phyloP scores from a whole-genome alignment of 2,888 invertebrate genomes.

The Melinaea marsaeus region DNA sequence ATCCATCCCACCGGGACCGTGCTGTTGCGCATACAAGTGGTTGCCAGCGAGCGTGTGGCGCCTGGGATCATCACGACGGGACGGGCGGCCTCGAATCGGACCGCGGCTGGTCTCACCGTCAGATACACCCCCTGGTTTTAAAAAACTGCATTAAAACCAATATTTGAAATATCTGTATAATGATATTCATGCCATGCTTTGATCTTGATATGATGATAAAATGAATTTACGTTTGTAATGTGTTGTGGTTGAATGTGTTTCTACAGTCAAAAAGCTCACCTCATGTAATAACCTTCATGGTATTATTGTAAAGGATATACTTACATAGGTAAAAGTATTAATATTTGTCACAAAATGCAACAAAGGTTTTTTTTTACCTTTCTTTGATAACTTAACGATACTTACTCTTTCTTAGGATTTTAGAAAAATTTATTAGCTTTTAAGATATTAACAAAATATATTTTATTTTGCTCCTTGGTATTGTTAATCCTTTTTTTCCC shows the following conservation, averaged over 20 bases:
- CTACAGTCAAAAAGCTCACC: constrained; percentile 1
- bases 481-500: too few relatives aligned
- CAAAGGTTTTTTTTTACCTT: too few relatives aligned
- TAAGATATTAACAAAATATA: too few relatives aligned
- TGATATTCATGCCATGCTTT: background rate
- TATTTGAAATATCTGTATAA: background rate
- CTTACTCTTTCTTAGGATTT: too few relatives aligned
- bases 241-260: background rate
- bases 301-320: background rate
- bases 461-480: too few relatives aligned
- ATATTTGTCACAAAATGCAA: too few relatives aligned
- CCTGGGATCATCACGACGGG: constrained; percentile 87
- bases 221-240: background rate
- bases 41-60: constrained; percentile 90
- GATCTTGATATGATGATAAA: too few relatives aligned
- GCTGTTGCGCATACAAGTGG: constrained; percentile 81
- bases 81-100: constrained; percentile 66
- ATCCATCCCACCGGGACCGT: constrained; percentile 83
- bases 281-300: background rate
- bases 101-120: constrained; percentile 75
- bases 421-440: too few relatives aligned
- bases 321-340: too few relatives aligned
- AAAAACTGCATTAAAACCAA: constrained; percentile 1
- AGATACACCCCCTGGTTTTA: constrained; percentile 45
- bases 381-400: too few relatives aligned